Percentiles rank a stretch among this genome's conserved stretches.
Evolutionary conservation across 2,113 vertebrate species (phyloP).

Genomic region (Haemorhous mexicanus): DNA sequence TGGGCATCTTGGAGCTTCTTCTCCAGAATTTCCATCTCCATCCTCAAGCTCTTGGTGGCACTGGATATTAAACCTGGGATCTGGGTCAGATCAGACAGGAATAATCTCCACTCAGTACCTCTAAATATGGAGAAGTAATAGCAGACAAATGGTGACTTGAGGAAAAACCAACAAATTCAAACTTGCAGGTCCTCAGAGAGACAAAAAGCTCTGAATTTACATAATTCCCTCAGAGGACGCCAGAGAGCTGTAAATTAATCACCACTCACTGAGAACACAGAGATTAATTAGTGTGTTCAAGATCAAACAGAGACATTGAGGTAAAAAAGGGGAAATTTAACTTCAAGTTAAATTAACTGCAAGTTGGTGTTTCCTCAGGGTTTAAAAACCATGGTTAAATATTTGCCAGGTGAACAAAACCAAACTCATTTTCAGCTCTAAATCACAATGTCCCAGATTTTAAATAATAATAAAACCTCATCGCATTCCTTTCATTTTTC

Average conservation of each 20-base stretch:
- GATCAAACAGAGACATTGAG: background rate
- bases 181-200: background rate
- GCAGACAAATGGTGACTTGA: background rate
- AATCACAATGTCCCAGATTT: background rate
- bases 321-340: background rate
- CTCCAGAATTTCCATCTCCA: constrained; percentile 70
- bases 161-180: background rate
- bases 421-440: background rate
- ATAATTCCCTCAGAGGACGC: background rate
- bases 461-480: background rate
- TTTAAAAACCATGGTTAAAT: background rate
- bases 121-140: background rate
- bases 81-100: constrained; percentile 57
- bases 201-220: background rate
- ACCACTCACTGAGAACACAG: background rate
- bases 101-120: background rate
- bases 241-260: background rate
- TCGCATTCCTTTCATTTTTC: background rate
- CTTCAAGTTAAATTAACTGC: background rate
- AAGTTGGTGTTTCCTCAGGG: background rate
- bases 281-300: background rate
- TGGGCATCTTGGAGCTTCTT: constrained; percentile 68
- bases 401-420: background rate
- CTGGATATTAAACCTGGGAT: constrained; percentile 72
- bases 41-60: constrained; percentile 68